These are phyloP conservation scores for Cynoglossus semilaevis DNA, from an alignment of 2,113 vertebrate species.

Conservation along the genomic window DNA sequence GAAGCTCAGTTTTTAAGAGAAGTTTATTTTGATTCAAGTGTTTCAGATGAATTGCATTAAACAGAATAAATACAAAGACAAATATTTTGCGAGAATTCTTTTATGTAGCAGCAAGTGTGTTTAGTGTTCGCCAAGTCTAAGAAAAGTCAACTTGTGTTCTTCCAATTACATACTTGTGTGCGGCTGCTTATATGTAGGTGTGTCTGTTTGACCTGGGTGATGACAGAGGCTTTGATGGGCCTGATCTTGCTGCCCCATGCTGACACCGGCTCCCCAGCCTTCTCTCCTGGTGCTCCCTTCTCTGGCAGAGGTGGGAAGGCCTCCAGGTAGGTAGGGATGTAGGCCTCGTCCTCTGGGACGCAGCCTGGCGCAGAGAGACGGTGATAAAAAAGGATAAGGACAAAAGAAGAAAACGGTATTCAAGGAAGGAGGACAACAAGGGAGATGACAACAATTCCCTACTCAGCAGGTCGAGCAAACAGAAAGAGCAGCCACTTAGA, in stretches of 20 bases:
- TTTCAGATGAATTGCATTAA: too few relatives aligned
- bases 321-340: constrained; percentile 79
- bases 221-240: constrained; percentile 78
- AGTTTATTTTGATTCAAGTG: too few relatives aligned
- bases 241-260: constrained; percentile 78
- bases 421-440: not conserved
- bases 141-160: not conserved
- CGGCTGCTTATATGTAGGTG: not conserved
- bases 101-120: not conserved
- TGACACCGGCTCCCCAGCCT: constrained; percentile 65
- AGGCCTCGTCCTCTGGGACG: constrained; percentile 77
- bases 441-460: not conserved
- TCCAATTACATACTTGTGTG: not conserved
- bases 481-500: not conserved
- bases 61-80: too few relatives aligned
- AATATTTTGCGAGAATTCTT: not conserved
- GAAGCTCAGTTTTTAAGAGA: constrained; percentile 2
- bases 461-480: too few relatives aligned
- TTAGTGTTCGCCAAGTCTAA: not conserved
- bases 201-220: constrained; percentile 74
- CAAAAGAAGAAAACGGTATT: constrained; percentile 4
- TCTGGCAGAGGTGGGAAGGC: constrained; percentile 79
- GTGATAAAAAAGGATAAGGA: constrained; percentile 5
- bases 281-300: constrained; percentile 75
- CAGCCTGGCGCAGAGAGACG: constrained; percentile 64